Conservation (phyloP, 1,140 invertebrate species). For the Bombus confusus region DNA sequence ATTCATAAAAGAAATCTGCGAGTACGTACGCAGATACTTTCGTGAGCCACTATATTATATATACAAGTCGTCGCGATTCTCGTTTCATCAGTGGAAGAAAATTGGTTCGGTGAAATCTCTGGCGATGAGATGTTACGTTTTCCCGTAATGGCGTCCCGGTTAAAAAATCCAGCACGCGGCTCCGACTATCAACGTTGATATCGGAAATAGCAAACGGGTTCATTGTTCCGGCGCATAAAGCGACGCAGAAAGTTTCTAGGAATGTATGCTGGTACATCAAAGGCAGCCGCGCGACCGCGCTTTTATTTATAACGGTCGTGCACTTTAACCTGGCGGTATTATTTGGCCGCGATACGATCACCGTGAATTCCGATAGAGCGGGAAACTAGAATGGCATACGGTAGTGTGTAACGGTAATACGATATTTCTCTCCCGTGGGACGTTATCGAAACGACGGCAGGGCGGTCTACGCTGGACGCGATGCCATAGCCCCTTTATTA, state of each 20-base stretch:
- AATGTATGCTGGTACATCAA: neutral
- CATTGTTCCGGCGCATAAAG: neutral
- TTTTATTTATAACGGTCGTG: neutral
- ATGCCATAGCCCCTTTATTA: slow-evolving; percentile 9
- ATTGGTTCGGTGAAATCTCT: too few relatives aligned
- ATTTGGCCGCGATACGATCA: slow-evolving; percentile 27
- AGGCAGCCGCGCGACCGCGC: neutral
- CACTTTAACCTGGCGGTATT: neutral
- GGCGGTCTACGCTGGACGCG: neutral
- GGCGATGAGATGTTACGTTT: neutral
- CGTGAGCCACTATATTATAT: too few relatives aligned
- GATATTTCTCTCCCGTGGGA: slow-evolving; percentile 47
- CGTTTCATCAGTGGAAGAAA: too few relatives aligned
- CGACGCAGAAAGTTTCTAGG: neutral
- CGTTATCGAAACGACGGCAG: slow-evolving; percentile 34
- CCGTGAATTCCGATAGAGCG: slow-evolving; percentile 28
- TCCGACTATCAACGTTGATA: neutral
- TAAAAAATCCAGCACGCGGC: too few relatives aligned
- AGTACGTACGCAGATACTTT: too few relatives aligned
- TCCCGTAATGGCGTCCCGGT: neutral
- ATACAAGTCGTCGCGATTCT: too few relatives aligned
- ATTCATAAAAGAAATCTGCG: too few relatives aligned
- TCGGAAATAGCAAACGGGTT: neutral
- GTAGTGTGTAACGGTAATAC: slow-evolving; percentile 34
- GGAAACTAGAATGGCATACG: slow-evolving; percentile 22